Conservation (phyloP, 2,797 vertebrate species). For the Melanotaenia pygmaea region DNA sequence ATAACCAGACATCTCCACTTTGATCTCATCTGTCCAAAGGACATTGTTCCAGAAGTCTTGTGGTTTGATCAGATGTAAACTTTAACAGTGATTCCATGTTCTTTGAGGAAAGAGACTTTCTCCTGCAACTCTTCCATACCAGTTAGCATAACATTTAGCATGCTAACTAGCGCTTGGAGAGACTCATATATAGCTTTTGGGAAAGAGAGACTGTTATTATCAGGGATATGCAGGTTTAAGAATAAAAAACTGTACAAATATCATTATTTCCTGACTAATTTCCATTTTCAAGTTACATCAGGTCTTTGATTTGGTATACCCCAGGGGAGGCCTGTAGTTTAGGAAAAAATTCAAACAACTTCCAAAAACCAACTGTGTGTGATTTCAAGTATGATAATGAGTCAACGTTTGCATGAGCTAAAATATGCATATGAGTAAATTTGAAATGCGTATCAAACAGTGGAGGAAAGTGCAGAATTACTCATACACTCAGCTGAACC, state of each 20-base stretch:
- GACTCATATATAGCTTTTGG: no score
- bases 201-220: no score
- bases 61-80: no score
- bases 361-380: neutral
- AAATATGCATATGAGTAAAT: slow-evolving; percentile 26
- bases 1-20: no score
- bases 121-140: no score
- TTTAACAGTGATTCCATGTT: no score
- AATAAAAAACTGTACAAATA: neutral
- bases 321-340: no score
- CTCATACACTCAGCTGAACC: slow-evolving; percentile 24
- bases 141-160: no score
- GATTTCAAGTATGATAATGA: neutral
- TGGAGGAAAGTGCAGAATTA: slow-evolving; percentile 11
- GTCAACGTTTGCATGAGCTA: slow-evolving; percentile 7
- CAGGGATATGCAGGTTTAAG: neutral
- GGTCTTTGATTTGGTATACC: slow-evolving; percentile 1
- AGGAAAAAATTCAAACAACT: slow-evolving; percentile 2
- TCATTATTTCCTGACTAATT: neutral
- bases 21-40: no score
- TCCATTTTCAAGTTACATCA: neutral
- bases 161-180: no score
- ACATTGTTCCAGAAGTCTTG: no score
- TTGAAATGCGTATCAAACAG: slow-evolving; percentile 17
- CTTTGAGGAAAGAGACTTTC: no score